phyloP scores from a whole-genome alignment of 2,113 vertebrate species.

The Apistogramma diplotaenia region DNA sequence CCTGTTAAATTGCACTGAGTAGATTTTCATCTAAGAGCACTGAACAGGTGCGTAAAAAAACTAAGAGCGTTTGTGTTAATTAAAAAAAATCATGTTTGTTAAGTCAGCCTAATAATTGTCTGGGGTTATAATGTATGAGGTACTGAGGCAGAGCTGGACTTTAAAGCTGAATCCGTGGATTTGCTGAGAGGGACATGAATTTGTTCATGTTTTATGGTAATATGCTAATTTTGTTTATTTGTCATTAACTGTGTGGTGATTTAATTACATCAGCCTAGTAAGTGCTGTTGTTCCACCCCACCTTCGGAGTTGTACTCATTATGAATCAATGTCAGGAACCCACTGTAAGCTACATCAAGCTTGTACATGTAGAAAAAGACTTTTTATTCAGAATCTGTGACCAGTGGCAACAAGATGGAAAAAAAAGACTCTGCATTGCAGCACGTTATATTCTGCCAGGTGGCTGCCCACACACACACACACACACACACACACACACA shows the following conservation, averaged over 20 bases:
- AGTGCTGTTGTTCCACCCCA: constrained; percentile 22
- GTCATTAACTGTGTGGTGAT: constrained; percentile 7
- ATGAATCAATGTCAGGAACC: constrained; percentile 29
- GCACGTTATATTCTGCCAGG: constrained; percentile 48
- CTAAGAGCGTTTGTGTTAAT: constrained; percentile 9
- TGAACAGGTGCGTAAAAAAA: constrained; percentile 22
- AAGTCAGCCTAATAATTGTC: constrained; percentile 35
- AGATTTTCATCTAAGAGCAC: constrained; percentile 13
- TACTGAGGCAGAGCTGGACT: not conserved
- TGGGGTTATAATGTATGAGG: constrained; percentile 4
- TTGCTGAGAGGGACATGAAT: not conserved
- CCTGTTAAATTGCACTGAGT: constrained; percentile 7
- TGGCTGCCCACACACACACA: constrained; percentile 41
- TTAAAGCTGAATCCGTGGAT: not conserved
- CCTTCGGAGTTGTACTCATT: constrained; percentile 10
- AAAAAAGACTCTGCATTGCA: constrained; percentile 63
- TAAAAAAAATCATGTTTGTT: constrained; percentile 23
- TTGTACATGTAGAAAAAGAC: constrained; percentile 13
- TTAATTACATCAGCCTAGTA: constrained; percentile 26
- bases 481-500: not conserved
- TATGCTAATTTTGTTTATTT: not conserved
- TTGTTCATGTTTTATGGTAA: constrained; percentile 10
- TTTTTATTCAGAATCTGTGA: constrained; percentile 18
- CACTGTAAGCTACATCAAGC: not conserved
- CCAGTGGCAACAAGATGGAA: constrained; percentile 48